These are phyloP conservation scores for Cydia fagiglandana DNA, from an alignment of 1,140 invertebrate genomes.

Conservation along the genomic window DNA sequence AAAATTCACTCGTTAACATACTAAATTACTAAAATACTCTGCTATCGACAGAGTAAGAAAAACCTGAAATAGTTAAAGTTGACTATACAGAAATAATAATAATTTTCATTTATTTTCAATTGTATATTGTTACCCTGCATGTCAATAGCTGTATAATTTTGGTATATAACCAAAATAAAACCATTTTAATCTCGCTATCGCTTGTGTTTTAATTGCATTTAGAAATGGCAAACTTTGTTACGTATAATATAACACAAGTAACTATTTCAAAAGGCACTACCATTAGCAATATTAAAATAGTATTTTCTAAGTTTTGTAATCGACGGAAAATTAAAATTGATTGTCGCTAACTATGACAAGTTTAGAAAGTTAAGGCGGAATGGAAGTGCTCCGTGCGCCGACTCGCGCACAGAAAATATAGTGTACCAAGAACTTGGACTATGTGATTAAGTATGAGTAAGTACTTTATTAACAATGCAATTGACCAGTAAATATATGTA, in stretches of 20 bases:
- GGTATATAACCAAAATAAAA: background rate
- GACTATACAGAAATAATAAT: too few species aligned
- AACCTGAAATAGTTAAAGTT: too few species aligned
- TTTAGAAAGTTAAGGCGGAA: conserved; percentile 73
- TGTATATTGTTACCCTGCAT: too few species aligned
- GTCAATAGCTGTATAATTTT: too few species aligned
- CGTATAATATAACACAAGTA: background rate
- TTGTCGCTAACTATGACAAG: conserved; percentile 73
- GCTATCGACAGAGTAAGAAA: too few species aligned
- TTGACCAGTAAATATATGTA: too few species aligned
- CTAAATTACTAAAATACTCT: too few species aligned
- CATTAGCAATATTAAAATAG: conserved; percentile 25
- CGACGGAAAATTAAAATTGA: conserved; percentile 75
- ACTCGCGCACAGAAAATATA: conserved; percentile 20
- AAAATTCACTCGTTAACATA: too few species aligned
- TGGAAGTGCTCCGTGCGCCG: conserved; percentile 54
- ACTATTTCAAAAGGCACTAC: conserved; percentile 4
- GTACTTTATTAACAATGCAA: too few species aligned
- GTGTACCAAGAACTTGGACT: conserved; percentile 29
- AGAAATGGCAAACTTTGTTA: background rate
- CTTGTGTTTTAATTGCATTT: background rate
- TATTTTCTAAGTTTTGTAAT: conserved; percentile 56
- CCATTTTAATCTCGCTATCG: background rate
- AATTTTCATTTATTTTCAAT: too few species aligned
- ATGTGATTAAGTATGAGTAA: background rate